Base-by-base conservation (phyloP, 92 coral and sea anemone species). In the Chrysogorgia sp. region DNA sequence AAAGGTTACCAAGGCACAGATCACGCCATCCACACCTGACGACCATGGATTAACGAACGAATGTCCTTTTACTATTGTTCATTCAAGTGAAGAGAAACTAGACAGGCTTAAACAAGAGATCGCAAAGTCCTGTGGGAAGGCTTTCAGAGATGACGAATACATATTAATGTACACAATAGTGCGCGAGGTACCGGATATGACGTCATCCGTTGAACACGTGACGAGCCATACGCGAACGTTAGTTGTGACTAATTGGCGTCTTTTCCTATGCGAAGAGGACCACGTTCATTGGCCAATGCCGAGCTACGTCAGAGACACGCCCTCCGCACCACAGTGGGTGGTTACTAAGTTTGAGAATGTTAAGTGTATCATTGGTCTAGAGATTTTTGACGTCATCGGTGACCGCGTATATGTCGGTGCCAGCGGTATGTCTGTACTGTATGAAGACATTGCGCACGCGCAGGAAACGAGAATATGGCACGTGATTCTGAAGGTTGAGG, bases 251-350 rank as follows among this genome's bases (percentile, higher is more conserved):
- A 89, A 90, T n/a, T 82, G 90, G 79, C 67, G 84, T 82, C 78
- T 94, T 40, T 94, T 89, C 68, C 83, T 94, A 13, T 94, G 97
- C 69, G 98, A 94, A 64, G 98, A 94, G 72, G 98, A 94, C 67
- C 98, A 94, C 70, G 89, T 94, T 55, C 98, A 94, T 49, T 94
- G 98, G 98, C 98, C 98, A 52, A 82, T 89, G 83, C 98, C 97
- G 71, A 83, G 94, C 17, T 94, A 91, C 77, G 89, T 89, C 80
- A 91, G 97, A 71, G 91, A 91, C 30, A 84, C 82, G 62, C 98
- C 98, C 14, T 91, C 98, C 0, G 91, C 98, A 4, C 98, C 98
- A 22, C 98, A 94, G 59, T 94, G 98, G 94, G 97, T 94, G 63
- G 96, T 94, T 67, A 87, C 98, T 32, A 87, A 92, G 86, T 86